Base-by-base conservation (phyloP, 2,113 vertebrate genomes). In the Alethe castanea region DNA sequence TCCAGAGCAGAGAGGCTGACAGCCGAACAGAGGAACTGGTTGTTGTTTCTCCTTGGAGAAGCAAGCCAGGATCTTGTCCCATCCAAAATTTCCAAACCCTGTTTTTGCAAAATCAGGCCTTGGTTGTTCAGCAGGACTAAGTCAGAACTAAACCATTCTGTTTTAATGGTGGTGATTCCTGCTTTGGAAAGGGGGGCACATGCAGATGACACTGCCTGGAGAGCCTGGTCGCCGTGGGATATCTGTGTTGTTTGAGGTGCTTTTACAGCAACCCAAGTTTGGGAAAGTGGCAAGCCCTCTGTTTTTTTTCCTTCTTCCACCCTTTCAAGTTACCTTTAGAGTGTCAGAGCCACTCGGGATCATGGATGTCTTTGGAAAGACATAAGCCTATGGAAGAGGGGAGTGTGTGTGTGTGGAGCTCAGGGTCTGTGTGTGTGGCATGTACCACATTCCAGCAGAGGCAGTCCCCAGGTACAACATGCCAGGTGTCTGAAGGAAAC, bases 381-480 rank as follows among this genome's bases (percentile, higher is more conserved):
- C 3, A 1, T 13, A 20, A 33, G n/a, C 69, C 20, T 14, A 0
- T 25, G 52, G 81, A 48, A 67, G 33, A 35, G 44, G 24, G 23
- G 52, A 44, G 33, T 0, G 0, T 0, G 0, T n/a, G 38, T 6
- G 1, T 23, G 35, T n/a, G 60, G 40, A n/a, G 52, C 42, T 44
- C 23, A 17, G 67, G 56, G 40, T 29, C 70, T 44, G 62, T 4
- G 72, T 44, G 62, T 4, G 1, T 38, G 57, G 67, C 50, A 23
- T 0, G 1, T 45, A 18, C 50, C 52, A 5, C 3, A 4, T 47
- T 57, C 56, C 47, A 29, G 19, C 9, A 20, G 73, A 36, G 61
- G 19, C 50, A 72, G 52, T 50, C 4, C 4, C 85, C 5, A 17
- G 33, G 83, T 61, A 57, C 60, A 73, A 40, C 64, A 60, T 71